Conservation (phyloP, 92 coral and sea anemone genomes). For the Epizoanthus stellaris region DNA sequence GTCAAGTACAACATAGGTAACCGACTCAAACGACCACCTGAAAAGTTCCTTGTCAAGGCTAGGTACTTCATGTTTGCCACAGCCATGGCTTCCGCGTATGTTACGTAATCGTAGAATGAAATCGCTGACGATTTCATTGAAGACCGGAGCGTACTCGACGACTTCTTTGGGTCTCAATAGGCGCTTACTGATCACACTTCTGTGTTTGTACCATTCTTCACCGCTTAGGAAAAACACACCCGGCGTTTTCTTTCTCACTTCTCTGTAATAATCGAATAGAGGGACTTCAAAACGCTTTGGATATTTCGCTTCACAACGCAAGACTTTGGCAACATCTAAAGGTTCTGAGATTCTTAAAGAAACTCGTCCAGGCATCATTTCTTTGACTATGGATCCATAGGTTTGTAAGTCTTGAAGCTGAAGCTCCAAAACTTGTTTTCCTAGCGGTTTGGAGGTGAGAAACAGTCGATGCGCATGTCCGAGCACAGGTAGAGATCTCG, state of each 20-base stretch:
- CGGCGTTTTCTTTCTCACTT: constrained; percentile 55
- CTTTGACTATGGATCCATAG: constrained; percentile 61
- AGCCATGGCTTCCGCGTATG: constrained; percentile 40
- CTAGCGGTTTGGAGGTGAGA: constrained; percentile 53
- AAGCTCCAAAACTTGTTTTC: constrained; percentile 40
- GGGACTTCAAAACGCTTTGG: constrained; percentile 62
- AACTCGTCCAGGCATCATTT: constrained; percentile 5
- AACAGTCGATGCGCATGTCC: constrained; percentile 49
- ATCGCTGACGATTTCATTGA: constrained; percentile 72
- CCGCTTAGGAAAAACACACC: constrained; percentile 78
- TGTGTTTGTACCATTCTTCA: constrained; percentile 68
- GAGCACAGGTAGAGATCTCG: constrained; percentile 38
- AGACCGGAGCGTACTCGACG: constrained; percentile 60
- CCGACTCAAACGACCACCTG: constrained; percentile 86
- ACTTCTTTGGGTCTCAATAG: constrained; percentile 77
- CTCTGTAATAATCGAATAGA: constrained; percentile 55
- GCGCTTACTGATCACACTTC: constrained; percentile 71
- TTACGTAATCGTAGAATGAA: constrained; percentile 59
- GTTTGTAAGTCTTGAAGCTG: constrained; percentile 37
- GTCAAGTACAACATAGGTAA: constrained; percentile 61
- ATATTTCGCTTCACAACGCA: constrained; percentile 70
- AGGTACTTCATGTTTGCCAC: constrained; percentile 58
- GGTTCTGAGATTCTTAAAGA: constrained; percentile 50
- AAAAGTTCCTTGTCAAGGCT: constrained; percentile 68
- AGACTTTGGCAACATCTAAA: constrained; percentile 58